Evolutionary conservation across 2,888 invertebrate species (phyloP).

Genomic region (Luperina nickerlii): DNA sequence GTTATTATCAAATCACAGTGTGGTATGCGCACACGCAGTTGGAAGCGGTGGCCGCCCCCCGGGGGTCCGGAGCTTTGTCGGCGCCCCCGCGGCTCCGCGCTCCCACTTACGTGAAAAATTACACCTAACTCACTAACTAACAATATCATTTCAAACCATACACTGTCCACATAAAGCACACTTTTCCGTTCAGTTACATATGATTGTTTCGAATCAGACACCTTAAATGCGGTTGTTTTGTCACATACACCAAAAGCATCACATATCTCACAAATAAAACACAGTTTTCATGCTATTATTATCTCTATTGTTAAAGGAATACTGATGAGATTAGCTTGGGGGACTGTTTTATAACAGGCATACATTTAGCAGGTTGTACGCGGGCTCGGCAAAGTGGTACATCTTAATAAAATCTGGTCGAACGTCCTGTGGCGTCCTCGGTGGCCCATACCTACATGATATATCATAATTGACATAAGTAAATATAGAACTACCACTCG

Average conservation of each 20-base stretch:
- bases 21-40: constrained; percentile 76
- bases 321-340: constrained; percentile 48
- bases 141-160: constrained; percentile 51
- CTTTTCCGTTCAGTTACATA: constrained; percentile 41
- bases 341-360: constrained; percentile 13
- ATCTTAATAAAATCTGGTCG: constrained; percentile 78
- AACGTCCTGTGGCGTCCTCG: constrained; percentile 71
- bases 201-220: constrained; percentile 42
- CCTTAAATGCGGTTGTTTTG: constrained; percentile 67
- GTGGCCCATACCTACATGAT: constrained; percentile 77
- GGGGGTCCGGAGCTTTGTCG: constrained; percentile 83
- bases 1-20: constrained; percentile 79
- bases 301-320: constrained; percentile 48
- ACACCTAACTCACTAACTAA: constrained; percentile 64
- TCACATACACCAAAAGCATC: constrained; percentile 61
- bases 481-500: constrained; percentile 77
- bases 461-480: constrained; percentile 76
- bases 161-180: constrained; percentile 53
- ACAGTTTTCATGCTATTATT: constrained; percentile 41
- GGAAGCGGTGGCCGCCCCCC: constrained; percentile 81
- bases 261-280: constrained; percentile 46
- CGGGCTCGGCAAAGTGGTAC: constrained; percentile 68
- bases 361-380: constrained; percentile 66
- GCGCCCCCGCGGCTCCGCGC: constrained; percentile 81
- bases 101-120: constrained; percentile 85